These are phyloP conservation scores for Malacoctenus gilli DNA, from an alignment of 2,797 vertebrate species.

Conservation along the genomic window DNA sequence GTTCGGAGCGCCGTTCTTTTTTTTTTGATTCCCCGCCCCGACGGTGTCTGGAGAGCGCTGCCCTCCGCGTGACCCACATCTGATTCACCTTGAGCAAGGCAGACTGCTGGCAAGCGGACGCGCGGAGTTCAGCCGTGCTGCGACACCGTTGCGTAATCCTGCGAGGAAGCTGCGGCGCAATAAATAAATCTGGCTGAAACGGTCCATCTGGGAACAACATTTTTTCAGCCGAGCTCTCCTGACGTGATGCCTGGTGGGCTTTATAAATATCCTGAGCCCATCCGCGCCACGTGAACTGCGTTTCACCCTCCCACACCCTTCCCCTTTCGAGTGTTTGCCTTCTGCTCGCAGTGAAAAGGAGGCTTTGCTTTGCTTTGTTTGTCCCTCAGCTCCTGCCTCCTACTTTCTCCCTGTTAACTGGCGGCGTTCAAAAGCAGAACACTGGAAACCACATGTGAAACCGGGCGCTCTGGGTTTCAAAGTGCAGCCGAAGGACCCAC, in stretches of 20 bases:
- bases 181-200: conserved; percentile 77
- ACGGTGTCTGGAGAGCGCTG: conserved; percentile 55
- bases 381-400: conserved; percentile 75
- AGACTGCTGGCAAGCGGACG: conserved; percentile 57
- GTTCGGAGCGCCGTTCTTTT: conserved; percentile 53
- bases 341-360: conserved; percentile 78
- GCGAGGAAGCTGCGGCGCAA: conserved; percentile 66
- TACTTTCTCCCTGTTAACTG: conserved; percentile 77
- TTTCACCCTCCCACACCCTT: conserved; percentile 81
- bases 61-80: conserved; percentile 74
- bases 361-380: conserved; percentile 80
- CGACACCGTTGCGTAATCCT: conserved; percentile 72
- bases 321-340: conserved; percentile 77
- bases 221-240: conserved; percentile 73
- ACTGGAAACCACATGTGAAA: conserved; percentile 80
- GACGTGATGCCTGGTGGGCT: conserved; percentile 78
- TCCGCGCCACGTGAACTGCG: conserved; percentile 77
- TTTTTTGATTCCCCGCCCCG: conserved; percentile 59
- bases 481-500: conserved; percentile 63
- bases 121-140: conserved; percentile 63
- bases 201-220: conserved; percentile 78
- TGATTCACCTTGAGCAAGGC: conserved; percentile 77
- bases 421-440: conserved; percentile 75
- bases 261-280: conserved; percentile 79
- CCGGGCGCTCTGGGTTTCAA: conserved; percentile 64